Evolutionary conservation across 2,797 vertebrate species (phyloP), one percentile per base, ranked within the genome.

Genomic region (Jordanella pulchra): DNA sequence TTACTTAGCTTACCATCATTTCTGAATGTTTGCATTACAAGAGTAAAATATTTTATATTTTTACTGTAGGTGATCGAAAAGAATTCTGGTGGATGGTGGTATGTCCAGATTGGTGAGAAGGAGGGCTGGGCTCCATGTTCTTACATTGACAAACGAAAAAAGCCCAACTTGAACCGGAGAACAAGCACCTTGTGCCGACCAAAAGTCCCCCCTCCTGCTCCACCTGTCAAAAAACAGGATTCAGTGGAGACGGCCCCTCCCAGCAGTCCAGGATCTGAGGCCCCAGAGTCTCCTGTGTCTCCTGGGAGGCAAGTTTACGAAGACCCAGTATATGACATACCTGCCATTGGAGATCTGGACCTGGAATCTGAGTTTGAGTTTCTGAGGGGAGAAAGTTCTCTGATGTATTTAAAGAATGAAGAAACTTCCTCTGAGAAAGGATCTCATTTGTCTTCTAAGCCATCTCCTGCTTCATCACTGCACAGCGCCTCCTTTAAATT

Each of bases 21-120:
- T 6, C 35, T 58, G 67, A 73, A 73, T 47, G 1, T 10, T 4
- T 21, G 48, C 0, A 58, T 6, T 32, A n/a, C 32, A 72, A 63
- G 2, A 27, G 3, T 73, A 27, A 72, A 14, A 1, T 51, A 63
- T 56, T 72, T 65, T 10, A 23, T 42, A 30, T 54, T 47, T 18
- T 58, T 45, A 58, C 68, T 90, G 72, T 81, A 99, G 98, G 98
- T 99, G 67, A 99, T 99, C 42, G 98, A 99, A 88, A 99, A 99
- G 92, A 99, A 99, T 90, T 98, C 97, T 7, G 97, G 98, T 2
- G 98, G 98, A 65, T 99, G 98, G 98, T 99, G 98, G 98, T 99
- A 99, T 0, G 98, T 99, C 79, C 97, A 99, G 84, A 99, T 99
- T 28, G 98, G 98, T 60, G 97, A 99, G 65, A 96, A 96, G 83